Evolutionary conservation across 2,888 invertebrate species (phyloP).

Genomic region (Proisotoma minuta): DNA sequence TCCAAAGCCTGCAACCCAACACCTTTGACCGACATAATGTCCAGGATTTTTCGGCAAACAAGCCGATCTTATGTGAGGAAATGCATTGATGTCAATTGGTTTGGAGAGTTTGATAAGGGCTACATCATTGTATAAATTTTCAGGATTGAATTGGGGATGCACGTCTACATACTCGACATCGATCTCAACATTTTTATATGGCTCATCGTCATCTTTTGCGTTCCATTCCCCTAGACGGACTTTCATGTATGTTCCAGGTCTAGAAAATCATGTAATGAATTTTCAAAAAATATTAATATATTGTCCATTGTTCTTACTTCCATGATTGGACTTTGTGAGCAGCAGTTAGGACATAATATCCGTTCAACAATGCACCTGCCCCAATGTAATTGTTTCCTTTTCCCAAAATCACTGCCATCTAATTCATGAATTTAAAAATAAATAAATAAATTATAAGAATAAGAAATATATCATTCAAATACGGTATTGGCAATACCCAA

Average conservation of each 20-base stretch:
- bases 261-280: constrained; percentile 4
- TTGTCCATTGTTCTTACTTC: constrained; percentile 20
- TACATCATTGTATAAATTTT: constrained; percentile 73
- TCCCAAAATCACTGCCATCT: constrained; percentile 61
- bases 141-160: constrained; percentile 64
- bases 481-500: constrained; percentile 51
- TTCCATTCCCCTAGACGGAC: constrained; percentile 74
- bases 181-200: constrained; percentile 63
- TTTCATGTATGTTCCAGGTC: constrained; percentile 53
- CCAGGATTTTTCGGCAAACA: constrained; percentile 52
- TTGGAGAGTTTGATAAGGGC: constrained; percentile 67
- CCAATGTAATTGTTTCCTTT: constrained; percentile 63
- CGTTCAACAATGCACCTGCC: constrained; percentile 66
- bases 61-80: constrained; percentile 54
- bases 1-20: constrained; percentile 73
- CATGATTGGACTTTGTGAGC: constrained; percentile 64
- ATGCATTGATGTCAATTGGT: constrained; percentile 50
- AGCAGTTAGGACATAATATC: constrained; percentile 66
- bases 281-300: neutral
- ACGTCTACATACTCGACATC: constrained; percentile 58
- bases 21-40: constrained; percentile 45
- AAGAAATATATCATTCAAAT: too few relatives aligned
- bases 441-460: too few relatives aligned
- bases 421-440: neutral
- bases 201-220: constrained; percentile 61